Percentiles rank a stretch among this genome's conserved stretches.
These are phyloP conservation scores for Tortrix viridana DNA, from an alignment of 2,888 invertebrate genomes.

Conservation along the genomic window DNA sequence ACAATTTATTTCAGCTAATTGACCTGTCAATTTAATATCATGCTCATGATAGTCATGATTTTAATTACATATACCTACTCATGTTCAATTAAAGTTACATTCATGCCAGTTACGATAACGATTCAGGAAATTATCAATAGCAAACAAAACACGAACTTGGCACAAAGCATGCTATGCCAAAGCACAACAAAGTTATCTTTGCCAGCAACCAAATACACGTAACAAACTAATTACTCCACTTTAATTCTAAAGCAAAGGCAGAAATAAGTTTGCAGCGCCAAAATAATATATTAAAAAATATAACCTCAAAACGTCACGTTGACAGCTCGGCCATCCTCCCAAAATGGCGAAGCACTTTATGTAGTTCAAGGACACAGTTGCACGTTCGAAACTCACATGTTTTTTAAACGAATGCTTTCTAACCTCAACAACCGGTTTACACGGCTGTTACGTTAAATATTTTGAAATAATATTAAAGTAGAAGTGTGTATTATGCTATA, in stretches of 20 bases:
- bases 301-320: slow-evolving; percentile 65
- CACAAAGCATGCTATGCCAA: slow-evolving; percentile 3
- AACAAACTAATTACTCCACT: not conserved
- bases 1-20: no score
- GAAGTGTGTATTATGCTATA: slow-evolving; percentile 25
- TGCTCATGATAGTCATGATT: no score
- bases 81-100: slow-evolving; percentile 2
- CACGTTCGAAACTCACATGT: slow-evolving; percentile 48
- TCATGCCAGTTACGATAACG: not conserved
- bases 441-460: slow-evolving; percentile 38
- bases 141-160: slow-evolving; percentile 5
- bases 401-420: slow-evolving; percentile 52
- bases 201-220: not conserved
- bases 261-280: slow-evolving; percentile 1
- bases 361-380: slow-evolving; percentile 60
- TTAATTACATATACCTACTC: no score
- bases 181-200: slow-evolving; percentile 2
- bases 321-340: slow-evolving; percentile 61
- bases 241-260: not conserved
- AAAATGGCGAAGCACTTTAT: slow-evolving; percentile 66
- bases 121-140: slow-evolving; percentile 4
- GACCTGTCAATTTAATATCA: not conserved
- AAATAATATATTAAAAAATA: slow-evolving; percentile 36
- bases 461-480: slow-evolving; percentile 34
- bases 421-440: slow-evolving; percentile 39